These are phyloP conservation scores for Metopia argyrocephala DNA, from an alignment of 2,888 invertebrate species.

Conservation along the genomic window DNA sequence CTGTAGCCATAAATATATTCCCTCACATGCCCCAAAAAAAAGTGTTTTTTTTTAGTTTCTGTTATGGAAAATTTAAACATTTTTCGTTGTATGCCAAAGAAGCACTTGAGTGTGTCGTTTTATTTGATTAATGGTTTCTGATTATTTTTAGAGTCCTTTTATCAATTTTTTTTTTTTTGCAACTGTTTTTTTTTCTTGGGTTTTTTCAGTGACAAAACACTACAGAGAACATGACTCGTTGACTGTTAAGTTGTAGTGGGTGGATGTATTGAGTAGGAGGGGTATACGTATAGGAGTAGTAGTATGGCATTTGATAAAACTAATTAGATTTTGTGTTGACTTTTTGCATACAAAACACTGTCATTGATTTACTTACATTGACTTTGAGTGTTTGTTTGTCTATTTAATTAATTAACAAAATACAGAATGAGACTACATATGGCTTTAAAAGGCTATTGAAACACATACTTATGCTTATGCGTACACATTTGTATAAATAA, in stretches of 20 bases:
- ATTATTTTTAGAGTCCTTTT: constrained; percentile 45
- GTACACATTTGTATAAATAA: no score
- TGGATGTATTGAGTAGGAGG: not conserved
- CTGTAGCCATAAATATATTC: constrained; percentile 4
- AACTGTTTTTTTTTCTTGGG: not conserved
- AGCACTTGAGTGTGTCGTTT: constrained; percentile 45
- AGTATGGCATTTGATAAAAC: not conserved
- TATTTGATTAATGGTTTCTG: constrained; percentile 57
- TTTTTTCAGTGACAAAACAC: not conserved
- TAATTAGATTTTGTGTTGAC: not conserved
- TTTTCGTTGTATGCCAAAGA: constrained; percentile 4
- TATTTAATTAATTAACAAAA: not conserved
- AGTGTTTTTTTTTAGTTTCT: constrained; percentile 1
- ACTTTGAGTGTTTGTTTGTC: not conserved
- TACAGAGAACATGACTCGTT: not conserved
- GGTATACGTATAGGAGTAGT: not conserved
- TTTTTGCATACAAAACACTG: not conserved
- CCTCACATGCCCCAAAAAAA: not conserved
- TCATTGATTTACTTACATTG: not conserved
- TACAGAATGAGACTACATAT: not conserved
- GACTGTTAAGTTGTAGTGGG: not conserved
- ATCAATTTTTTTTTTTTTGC: not conserved
- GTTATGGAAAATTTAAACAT: constrained; percentile 28
- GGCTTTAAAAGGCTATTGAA: not conserved
- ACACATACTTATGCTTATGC: not conserved